Conservation (phyloP, 2,888 invertebrate genomes). For the Tridacna gigas region DNA sequence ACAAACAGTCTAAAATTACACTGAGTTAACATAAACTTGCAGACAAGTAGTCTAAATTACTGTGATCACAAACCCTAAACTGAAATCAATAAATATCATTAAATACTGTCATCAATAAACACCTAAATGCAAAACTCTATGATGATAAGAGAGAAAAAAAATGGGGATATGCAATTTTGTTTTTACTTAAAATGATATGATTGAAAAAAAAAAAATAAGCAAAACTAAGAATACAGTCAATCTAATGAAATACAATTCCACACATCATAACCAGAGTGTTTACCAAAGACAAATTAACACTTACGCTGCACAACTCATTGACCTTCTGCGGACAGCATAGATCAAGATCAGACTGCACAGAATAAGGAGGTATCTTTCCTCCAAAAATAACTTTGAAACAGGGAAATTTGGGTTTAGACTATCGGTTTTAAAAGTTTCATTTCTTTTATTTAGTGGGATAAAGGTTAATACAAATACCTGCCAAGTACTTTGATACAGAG, state of each 20-base stretch:
- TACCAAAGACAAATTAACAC: neutral
- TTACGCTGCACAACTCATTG: too few species aligned
- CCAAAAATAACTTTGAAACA: too few species aligned
- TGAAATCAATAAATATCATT: neutral
- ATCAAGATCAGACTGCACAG: neutral
- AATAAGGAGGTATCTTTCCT: neutral
- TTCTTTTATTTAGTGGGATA: too few species aligned
- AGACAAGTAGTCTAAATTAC: neutral
- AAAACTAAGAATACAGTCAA: neutral
- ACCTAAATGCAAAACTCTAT: neutral
- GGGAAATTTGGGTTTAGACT: too few species aligned
- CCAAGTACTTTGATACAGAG: too few species aligned
- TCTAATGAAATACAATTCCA: neutral
- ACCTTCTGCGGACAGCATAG: too few species aligned
- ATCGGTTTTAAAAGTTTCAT: too few species aligned
- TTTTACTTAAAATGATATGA: slow-evolving; percentile 23
- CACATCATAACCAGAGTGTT: neutral
- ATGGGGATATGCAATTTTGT: slow-evolving; percentile 12
- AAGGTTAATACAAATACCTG: too few species aligned
- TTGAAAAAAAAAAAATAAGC: neutral
- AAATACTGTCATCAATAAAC: neutral
- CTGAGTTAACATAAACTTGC: neutral
- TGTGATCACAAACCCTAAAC: too few species aligned
- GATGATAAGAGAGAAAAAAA: neutral
- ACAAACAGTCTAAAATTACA: too few species aligned